Evolutionary conservation across 2,113 vertebrate species (phyloP), one percentile per base, ranked within the genome.

Genomic region (Tetrao urogallus): DNA sequence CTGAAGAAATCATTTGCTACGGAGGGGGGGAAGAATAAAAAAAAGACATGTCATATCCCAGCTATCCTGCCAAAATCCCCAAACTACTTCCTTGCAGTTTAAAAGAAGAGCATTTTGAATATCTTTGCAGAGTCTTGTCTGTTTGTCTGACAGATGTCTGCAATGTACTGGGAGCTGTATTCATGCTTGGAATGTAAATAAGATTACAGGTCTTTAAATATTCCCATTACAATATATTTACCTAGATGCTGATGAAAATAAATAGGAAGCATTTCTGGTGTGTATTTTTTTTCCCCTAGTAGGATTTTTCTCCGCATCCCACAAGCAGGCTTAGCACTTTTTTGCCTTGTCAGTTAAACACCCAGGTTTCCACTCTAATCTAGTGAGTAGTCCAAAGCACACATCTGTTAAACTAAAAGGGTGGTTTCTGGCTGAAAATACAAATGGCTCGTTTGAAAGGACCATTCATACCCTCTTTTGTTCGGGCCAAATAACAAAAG

Each of bases 91-190:
- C 58, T 82, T 54, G 93, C 75, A 36, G 82, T 66, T 92, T 64
- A 88, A 82, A 58, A 92, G 92, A 43, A 83, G 81, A 96, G 74
- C 36, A 27, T n/a, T 82, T 76, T 60, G 82, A 88, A 92, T 74
- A 40, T 92, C 94, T 92, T 86, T 88, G 78, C 28, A 28, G 90
- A 91, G 89, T 80, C 48, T 75, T 93, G 92, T 84, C 92, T 92
- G 86, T 96, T 89, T 96, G 84, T 97, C 96, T 97, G 93, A 93
- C 92, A 96, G 92, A 96, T 92, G 93, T 95, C 93, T 85, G 84
- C 63, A 50, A 88, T 72, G 82, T 58, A 34, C 92, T 75, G 83
- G 75, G 77, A 95, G 81, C 82, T 28, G 76, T 13, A 86, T 60
- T 91, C 90, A 94, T 91, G 92, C 74, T 95, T 20, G 34, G 92